Evolutionary conservation across 2,888 invertebrate species (phyloP).

Genomic region (Amaurobius ferox): DNA sequence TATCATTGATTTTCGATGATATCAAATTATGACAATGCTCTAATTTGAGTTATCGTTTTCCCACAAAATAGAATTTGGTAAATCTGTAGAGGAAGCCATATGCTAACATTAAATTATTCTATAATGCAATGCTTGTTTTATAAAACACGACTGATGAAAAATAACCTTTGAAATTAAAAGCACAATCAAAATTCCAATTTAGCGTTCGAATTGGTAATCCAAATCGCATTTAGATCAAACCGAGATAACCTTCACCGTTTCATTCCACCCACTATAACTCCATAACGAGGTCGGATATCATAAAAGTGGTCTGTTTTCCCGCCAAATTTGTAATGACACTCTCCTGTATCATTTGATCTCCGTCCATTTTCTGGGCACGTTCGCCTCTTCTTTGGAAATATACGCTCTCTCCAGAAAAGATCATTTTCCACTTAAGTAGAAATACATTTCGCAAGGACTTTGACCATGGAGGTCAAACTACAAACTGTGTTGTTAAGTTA

Average conservation of each 20-base stretch:
- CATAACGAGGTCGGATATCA: background rate
- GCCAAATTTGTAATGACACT: background rate
- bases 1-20: too few relatives aligned
- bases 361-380: constrained; percentile 23
- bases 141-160: too few relatives aligned
- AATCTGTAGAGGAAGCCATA: too few relatives aligned
- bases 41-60: too few relatives aligned
- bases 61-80: too few relatives aligned
- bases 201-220: background rate
- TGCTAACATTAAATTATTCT: too few relatives aligned
- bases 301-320: background rate
- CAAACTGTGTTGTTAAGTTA: background rate
- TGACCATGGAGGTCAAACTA: background rate
- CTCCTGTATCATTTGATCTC: background rate
- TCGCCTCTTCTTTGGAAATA: background rate
- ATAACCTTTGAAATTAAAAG: too few relatives aligned
- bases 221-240: constrained; percentile 14
- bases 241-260: constrained; percentile 26
- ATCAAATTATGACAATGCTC: too few relatives aligned
- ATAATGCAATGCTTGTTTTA: too few relatives aligned
- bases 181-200: too few relatives aligned
- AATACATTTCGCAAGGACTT: background rate
- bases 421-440: constrained; percentile 47
- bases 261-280: background rate
- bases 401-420: constrained; percentile 4